Conservation (phyloP, 1,140 invertebrate genomes). For the Drosophila nikananu region DNA sequence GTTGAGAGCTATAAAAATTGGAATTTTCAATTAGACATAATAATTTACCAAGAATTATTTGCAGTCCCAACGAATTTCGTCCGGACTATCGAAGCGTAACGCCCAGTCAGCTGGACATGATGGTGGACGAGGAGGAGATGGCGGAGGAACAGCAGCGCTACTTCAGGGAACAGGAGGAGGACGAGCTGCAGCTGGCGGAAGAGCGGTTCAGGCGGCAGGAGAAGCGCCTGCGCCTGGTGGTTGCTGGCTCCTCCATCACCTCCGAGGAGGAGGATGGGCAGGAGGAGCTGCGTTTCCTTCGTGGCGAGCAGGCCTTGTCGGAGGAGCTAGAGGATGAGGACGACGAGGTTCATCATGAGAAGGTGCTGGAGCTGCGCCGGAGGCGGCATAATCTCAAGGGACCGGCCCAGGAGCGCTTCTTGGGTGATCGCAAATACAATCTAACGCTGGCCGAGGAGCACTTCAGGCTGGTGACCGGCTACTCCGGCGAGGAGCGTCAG, state of each 20-base stretch:
- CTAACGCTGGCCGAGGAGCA: not conserved
- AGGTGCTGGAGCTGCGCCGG: not conserved
- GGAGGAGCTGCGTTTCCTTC: slow-evolving; percentile 10
- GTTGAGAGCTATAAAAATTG: too few species aligned
- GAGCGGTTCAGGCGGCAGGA: slow-evolving; percentile 4
- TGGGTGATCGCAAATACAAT: not conserved
- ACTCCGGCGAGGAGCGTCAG: not conserved
- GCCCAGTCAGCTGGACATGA: slow-evolving; percentile 11
- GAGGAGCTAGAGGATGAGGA: not conserved
- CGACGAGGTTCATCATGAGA: not conserved
- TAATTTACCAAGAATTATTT: too few species aligned
- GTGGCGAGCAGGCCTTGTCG: not conserved
- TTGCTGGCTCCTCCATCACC: not conserved
- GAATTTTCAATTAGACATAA: too few species aligned
- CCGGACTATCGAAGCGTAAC: slow-evolving; percentile 11
- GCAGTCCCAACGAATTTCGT: not conserved
- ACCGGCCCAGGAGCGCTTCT: not conserved
- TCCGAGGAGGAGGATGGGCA: not conserved
- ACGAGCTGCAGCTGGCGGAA: not conserved
- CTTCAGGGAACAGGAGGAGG: not conserved
- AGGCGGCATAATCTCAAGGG: not conserved
- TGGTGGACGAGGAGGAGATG: slow-evolving; percentile 1
- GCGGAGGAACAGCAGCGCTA: not conserved
- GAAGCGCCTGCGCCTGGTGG: not conserved
- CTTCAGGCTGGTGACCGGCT: not conserved